Evolutionary conservation across 1,140 invertebrate genomes (phyloP).

Genomic region (Gyrodactylus bullatarudis): DNA sequence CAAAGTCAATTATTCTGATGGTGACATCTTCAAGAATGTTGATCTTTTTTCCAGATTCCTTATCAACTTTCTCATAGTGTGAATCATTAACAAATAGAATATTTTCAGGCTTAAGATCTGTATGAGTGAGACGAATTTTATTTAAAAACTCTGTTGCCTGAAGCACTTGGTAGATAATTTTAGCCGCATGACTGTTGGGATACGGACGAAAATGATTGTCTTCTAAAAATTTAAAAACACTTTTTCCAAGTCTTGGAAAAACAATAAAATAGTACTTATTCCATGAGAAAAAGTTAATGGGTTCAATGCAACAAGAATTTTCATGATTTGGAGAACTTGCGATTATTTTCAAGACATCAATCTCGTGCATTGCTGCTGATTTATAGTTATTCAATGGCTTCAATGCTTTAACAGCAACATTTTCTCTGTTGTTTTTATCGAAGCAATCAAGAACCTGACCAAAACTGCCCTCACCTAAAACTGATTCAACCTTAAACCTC

Average conservation of each 20-base stretch:
- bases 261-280: constrained; percentile 94
- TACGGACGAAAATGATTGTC: constrained; percentile 95
- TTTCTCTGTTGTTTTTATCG: constrained; percentile 22
- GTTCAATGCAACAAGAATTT: constrained; percentile 66
- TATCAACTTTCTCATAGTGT: constrained; percentile 36
- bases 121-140: constrained; percentile 84
- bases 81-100: constrained; percentile 88
- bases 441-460: constrained; percentile 96
- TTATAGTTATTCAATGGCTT: constrained; percentile 98
- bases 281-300: constrained; percentile 95
- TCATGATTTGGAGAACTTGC: constrained; percentile 60
- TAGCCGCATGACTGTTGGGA: constrained; percentile 70
- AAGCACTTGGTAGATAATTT: constrained; percentile 83
- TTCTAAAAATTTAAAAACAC: constrained; percentile 97
- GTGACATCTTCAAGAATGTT: constrained; percentile 48
- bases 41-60: constrained; percentile 49
- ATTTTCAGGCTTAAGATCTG: constrained; percentile 95
- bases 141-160: constrained; percentile 62
- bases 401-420: constrained; percentile 77
- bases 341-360: constrained; percentile 83
- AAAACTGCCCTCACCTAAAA: constrained; percentile 94
- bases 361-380: constrained; percentile 89
- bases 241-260: constrained; percentile 88
- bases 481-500: constrained; percentile 58
- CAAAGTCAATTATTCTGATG: constrained; percentile 77